Evolutionary conservation across 2,113 vertebrate genomes (phyloP), one percentile per base, ranked within the genome.

Genomic region (Chaetops frenatus): DNA sequence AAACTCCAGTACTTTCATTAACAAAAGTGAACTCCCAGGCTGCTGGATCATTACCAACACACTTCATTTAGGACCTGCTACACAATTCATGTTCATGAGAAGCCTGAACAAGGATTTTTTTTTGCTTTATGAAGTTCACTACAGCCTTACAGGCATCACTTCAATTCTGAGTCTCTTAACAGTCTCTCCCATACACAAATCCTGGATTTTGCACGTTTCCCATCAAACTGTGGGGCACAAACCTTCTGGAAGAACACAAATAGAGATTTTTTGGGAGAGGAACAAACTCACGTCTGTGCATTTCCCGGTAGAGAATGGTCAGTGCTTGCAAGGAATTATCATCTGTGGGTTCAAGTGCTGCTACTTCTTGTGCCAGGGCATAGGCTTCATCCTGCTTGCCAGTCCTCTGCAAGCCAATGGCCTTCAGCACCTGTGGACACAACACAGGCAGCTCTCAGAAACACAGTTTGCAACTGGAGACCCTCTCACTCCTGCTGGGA

Each of bases 311-410:
- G 19, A 99, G 98, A 57, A 99, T 99, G 15, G 99, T 99, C 66
- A 99, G 98, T 8, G 99, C 99, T 88, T 99, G 99, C 53, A 99
- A 97, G 0, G 99, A 99, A 97, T 99, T 99, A 96, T 99, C 99
- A 74, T 99, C 99, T 4, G 99, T 99, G 57, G 99, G 99, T 81
- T 99, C 99, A 9, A 99, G 98, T 19, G 97, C 98, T 53, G 99
- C 98, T 64, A 99, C 99, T 93, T 99, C 99, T 96, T 99, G 99
- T 17, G 99, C 99, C 96, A 99, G 92, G 56, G 97, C 80, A 56
- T 99, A 99, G 3, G 99, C 99, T 96, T 99, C 99, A 48, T 99
- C 99, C 94, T 99, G 99, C 89, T 98, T 99, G 40, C 99, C 99
- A 7, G 99, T 99, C 86, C 99, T 98, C 97, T 99, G 99, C 70